Evolutionary conservation across 2,113 vertebrate genomes (phyloP), one percentile per base, ranked within the genome.

Genomic region (Riparia riparia): DNA sequence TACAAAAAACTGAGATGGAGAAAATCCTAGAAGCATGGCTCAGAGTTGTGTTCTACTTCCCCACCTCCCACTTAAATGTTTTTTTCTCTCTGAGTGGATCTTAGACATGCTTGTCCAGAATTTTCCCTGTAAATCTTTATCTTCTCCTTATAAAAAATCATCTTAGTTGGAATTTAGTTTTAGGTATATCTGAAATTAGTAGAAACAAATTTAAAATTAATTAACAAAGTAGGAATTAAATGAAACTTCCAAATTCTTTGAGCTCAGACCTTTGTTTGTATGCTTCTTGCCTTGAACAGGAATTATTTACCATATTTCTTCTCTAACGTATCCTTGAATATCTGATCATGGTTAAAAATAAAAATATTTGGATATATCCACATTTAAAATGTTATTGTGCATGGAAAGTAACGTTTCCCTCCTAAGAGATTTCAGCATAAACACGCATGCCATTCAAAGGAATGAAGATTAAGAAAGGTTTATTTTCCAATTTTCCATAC

Each of bases 61-160:
- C 4, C 24, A 54, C 15, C 25, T 73, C 58, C 9, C 21, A 39
- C 20, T 39, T 89, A 42, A 17, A 65, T 13, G 12, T 20, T 31
- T 20, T 14, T 50, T 82, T 47, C 31, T 70, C 22, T 65, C 7
- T 57, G 45, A 78, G 28, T 18, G 15, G 21, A 65, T 2, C 44
- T 94, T 86, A 60, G 10, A 47, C 15, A 14, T 72, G 7, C 25
- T 61, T 81, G 58, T 83, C 45, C 26, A 69, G 12, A 49, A 65
- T 63, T 91, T 94, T 50, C 49, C 18, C 28, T 65, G 12, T 26
- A 90, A 90, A 63, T 11, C 8, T 26, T 74, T 25, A 45, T 31
- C 31, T 70, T 94, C 72, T 82, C 47, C 81, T 92, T 85, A 60
- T 78, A 61, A 86, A 97, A 95, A 81, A 78, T 89, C 24, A 18